phyloP scores from a whole-genome alignment of 2,113 vertebrate species.

The Nothobranchius kuhntae region DNA sequence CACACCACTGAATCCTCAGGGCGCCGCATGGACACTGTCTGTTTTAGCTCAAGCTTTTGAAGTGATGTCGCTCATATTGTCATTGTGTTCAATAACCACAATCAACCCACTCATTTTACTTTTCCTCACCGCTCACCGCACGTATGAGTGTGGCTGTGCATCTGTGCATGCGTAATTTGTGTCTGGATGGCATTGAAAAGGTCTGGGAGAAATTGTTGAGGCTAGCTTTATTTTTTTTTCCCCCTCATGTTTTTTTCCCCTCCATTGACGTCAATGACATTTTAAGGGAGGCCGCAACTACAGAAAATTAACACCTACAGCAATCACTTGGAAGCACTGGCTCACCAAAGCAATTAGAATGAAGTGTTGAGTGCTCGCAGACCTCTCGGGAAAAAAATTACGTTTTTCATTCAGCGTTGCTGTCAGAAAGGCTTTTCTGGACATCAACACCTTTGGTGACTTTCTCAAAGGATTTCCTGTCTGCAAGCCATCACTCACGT shows the following conservation, averaged over 20 bases:
- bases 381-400: constrained; percentile 8
- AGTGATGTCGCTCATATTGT: constrained; percentile 61
- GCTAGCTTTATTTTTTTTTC: constrained; percentile 7
- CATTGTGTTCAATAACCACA: constrained; percentile 57
- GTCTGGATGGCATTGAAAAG: constrained; percentile 40
- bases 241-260: background rate
- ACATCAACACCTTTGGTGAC: constrained; percentile 16
- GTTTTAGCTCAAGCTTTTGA: constrained; percentile 45
- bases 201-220: constrained; percentile 40
- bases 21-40: constrained; percentile 21
- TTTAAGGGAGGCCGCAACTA: constrained; percentile 43
- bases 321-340: constrained; percentile 55
- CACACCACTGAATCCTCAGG: no score
- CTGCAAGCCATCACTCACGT: background rate
- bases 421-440: constrained; percentile 39
- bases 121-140: constrained; percentile 2
- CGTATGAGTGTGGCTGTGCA: constrained; percentile 13
- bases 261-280: constrained; percentile 63
- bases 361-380: constrained; percentile 39
- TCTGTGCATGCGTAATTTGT: constrained; percentile 21
- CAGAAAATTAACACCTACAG: constrained; percentile 66
- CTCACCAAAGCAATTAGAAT: constrained; percentile 60
- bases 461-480: constrained; percentile 53
- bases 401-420: constrained; percentile 16
- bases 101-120: constrained; percentile 57